Evolutionary conservation across 2,797 vertebrate genomes (phyloP).

Genomic region (Telmatherina bonti): DNA sequence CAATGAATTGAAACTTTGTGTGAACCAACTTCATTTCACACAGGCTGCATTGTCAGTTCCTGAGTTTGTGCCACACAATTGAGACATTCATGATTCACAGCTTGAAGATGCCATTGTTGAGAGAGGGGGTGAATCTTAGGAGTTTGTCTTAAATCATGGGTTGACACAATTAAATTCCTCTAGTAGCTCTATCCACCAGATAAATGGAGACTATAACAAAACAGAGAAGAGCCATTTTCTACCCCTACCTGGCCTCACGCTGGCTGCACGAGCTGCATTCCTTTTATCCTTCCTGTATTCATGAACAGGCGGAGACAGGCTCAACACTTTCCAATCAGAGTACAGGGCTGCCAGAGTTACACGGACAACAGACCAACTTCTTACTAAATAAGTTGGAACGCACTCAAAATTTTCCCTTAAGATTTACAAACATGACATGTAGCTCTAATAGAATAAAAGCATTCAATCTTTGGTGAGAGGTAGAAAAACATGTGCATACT

Average conservation of each 20-base stretch:
- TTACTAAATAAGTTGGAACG: constrained; percentile 14
- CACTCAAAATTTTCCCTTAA: not conserved
- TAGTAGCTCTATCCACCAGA: not conserved
- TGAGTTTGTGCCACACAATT: constrained; percentile 59
- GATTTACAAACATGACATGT: no score
- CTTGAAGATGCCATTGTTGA: constrained; percentile 47
- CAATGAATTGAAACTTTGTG: constrained; percentile 69
- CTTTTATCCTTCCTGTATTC: constrained; percentile 36
- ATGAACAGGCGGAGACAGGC: constrained; percentile 63
- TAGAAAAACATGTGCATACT: not conserved
- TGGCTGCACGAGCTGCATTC: constrained; percentile 52
- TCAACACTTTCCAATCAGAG: constrained; percentile 21
- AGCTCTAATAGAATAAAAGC: not conserved
- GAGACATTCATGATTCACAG: constrained; percentile 63
- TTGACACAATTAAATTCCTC: not conserved
- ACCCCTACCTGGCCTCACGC: constrained; percentile 28
- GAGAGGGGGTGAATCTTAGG: not conserved
- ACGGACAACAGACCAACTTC: constrained; percentile 34
- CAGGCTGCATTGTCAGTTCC: constrained; percentile 67
- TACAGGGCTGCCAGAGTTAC: constrained; percentile 31
- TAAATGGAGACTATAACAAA: constrained; percentile 2
- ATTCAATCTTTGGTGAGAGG: constrained; percentile 17
- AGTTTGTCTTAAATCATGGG: constrained; percentile 1
- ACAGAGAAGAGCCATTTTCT: constrained; percentile 22
- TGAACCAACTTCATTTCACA: constrained; percentile 54